Evolutionary conservation across 1,140 invertebrate species (phyloP).

Genomic region (Hyphantria cunea): DNA sequence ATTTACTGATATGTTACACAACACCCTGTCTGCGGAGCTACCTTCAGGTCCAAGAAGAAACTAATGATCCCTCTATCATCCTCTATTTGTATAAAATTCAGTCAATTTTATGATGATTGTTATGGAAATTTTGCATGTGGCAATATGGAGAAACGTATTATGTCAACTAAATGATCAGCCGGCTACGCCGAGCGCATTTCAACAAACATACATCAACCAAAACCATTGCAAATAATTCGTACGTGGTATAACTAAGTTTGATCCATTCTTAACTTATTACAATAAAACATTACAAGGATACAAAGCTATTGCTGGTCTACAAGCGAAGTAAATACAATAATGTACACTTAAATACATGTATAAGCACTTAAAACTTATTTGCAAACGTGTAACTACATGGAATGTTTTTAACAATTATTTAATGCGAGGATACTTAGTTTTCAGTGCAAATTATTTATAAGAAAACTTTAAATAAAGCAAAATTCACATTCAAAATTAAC

Average conservation of each 20-base stretch:
- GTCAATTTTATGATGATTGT: conserved; percentile 39
- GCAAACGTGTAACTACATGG: conserved; percentile 34
- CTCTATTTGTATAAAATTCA: conserved; percentile 47
- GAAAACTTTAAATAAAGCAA: no score
- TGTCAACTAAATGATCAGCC: not conserved
- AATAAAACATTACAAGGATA: conserved; percentile 18
- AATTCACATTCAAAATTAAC: no score
- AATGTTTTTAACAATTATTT: conserved; percentile 43
- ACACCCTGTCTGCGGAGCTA: conserved; percentile 62
- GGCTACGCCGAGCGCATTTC: not conserved
- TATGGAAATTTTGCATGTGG: conserved; percentile 12
- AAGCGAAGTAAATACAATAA: conserved; percentile 19
- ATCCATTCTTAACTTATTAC: conserved; percentile 7
- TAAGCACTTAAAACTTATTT: conserved; percentile 27
- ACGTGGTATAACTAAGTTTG: conserved; percentile 12
- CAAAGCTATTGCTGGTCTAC: no score
- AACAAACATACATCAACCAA: conserved; percentile 1
- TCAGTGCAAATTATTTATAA: conserved; percentile 28
- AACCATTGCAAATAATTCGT: conserved; percentile 2
- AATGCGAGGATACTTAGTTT: conserved; percentile 31
- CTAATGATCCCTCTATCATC: conserved; percentile 55
- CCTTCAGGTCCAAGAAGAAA: conserved; percentile 51
- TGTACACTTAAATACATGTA: conserved; percentile 29
- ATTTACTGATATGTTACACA: conserved; percentile 64
- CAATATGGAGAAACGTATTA: conserved; percentile 18